Base-by-base conservation (phyloP, 2,888 invertebrate species). In the Crocallis elinguaria region DNA sequence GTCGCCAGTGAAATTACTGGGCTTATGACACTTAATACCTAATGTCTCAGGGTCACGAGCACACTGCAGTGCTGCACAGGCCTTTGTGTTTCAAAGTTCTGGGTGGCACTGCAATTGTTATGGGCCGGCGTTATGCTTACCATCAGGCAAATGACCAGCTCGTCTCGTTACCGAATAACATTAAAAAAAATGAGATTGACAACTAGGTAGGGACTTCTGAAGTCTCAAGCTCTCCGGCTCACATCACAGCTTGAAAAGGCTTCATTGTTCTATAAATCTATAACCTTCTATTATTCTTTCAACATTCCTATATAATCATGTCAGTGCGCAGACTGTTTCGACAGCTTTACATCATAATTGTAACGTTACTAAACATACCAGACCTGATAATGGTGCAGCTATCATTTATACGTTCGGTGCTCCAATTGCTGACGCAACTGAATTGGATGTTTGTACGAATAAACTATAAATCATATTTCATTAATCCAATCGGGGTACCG, bases 381-480 rank as follows among this genome's bases (percentile, higher is more conserved):
- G 12, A 11, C 11, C 12, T 43, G 29, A 52, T 42, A 55, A 53
- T 49, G 16, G 12, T 11, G 17, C 30, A 30, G 1, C 36, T 51
- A 42, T 49, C 57, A 55, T 57, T 55, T 52, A 53, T 56, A 43
- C 25, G 44, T 23, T 30, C 42, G 46, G 6, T 66, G 60, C 56
- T 62, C 45, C 54, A 39, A 48, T 44, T 45, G 32, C 54, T 72
- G 63, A 60, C 59, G 68, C 60, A 71, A 66, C 48, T 7, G 35
- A 33, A 60, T 21, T 39, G 14, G 21, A 56, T 21, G 51, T 38
- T 52, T 43, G 42, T 50, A 38, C 35, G 38, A 54, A 52, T 45
- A 60, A 58, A 16, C 44, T 44, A 61, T 66, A 60, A 61, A 65
- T 66, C 51, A 62, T 56, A 44, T 57, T 59, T 51, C 50, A 41